phyloP scores from a whole-genome alignment of 2,888 invertebrate species.

The Crepidodera aurea region DNA sequence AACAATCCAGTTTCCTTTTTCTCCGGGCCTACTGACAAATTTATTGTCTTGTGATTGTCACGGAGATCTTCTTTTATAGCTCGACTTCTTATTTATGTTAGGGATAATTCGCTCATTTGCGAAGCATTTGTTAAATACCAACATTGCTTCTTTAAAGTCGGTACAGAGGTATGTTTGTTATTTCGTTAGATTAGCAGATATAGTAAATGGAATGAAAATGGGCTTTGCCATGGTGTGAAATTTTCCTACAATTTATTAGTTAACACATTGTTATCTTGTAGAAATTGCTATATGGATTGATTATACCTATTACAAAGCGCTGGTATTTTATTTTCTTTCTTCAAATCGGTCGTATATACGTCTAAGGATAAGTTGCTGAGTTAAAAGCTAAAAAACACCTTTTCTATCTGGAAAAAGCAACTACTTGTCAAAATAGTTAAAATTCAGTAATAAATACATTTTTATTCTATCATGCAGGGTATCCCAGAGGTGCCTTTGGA shows the following conservation, averaged over 20 bases:
- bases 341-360: no score
- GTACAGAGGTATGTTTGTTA: slow-evolving; percentile 32
- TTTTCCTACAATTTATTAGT: slow-evolving; percentile 27
- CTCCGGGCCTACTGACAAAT: slow-evolving; percentile 20
- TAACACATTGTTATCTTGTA: slow-evolving; percentile 11
- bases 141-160: slow-evolving; percentile 27
- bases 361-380: no score
- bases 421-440: no score
- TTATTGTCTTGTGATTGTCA: slow-evolving; percentile 32
- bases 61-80: slow-evolving; percentile 31
- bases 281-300: no score
- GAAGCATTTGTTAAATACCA: slow-evolving; percentile 32
- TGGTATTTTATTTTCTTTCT: no score
- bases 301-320: no score
- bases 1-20: slow-evolving; percentile 16
- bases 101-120: slow-evolving; percentile 31
- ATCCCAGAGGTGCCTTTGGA: no score
- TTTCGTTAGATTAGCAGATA: slow-evolving; percentile 29
- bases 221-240: slow-evolving; percentile 26
- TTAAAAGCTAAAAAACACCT: no score
- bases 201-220: slow-evolving; percentile 29
- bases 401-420: no score
- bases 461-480: no score
- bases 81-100: slow-evolving; percentile 31
- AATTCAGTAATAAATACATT: no score